Conservation (phyloP, 2,888 invertebrate genomes). For the Lepidocyrtoides sp. region DNA sequence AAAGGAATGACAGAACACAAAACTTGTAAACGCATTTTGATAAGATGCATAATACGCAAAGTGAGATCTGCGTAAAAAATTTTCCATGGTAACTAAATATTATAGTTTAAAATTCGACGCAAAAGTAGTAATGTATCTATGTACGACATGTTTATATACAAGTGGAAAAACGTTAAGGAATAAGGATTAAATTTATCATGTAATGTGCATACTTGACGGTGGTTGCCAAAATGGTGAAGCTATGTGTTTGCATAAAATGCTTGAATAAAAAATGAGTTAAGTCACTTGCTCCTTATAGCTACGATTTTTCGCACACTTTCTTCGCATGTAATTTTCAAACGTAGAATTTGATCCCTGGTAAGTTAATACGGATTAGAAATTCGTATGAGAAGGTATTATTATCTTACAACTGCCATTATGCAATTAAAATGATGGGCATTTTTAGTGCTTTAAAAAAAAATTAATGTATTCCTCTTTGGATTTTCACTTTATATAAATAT, state of each 20-base stretch:
- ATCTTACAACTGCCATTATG: background rate
- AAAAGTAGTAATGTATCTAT: background rate
- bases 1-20: background rate
- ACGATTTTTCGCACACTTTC: constrained; percentile 71
- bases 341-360: no score
- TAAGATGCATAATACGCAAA: background rate
- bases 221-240: constrained; percentile 42
- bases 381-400: constrained; percentile 11
- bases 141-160: background rate
- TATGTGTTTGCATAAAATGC: background rate
- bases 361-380: constrained; percentile 15
- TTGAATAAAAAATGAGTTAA: constrained; percentile 20
- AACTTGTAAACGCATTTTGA: background rate
- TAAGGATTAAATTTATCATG: no score
- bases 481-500: no score
- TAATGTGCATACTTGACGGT: background rate
- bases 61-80: constrained; percentile 26
- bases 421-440: background rate
- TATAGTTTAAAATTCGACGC: background rate
- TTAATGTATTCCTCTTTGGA: no score
- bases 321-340: no score
- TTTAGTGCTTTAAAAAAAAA: no score
- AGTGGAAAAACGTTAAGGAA: no score
- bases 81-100: constrained; percentile 40
- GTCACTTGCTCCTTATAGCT: constrained; percentile 41